phyloP scores from a whole-genome alignment of 2,888 invertebrate species.

The Taenaris catops region DNA sequence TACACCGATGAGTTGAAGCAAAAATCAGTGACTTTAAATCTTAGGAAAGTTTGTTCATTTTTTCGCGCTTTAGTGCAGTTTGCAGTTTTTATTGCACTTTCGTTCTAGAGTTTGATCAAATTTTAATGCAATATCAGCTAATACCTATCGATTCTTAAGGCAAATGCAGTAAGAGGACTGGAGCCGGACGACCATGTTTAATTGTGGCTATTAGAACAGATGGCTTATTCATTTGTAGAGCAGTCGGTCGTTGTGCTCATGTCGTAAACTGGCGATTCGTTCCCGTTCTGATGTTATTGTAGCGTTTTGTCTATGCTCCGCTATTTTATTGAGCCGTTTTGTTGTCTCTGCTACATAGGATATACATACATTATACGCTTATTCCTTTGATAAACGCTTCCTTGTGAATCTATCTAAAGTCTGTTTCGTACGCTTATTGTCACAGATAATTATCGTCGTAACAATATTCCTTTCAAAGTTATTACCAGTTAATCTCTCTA shows the following conservation, averaged over 20 bases:
- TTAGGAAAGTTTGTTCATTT: no score
- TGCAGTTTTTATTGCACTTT: no score
- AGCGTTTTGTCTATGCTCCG: conserved; percentile 77
- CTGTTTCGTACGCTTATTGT: no score
- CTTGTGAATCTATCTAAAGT: no score
- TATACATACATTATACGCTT: conserved; percentile 50
- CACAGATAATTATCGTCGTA: no score
- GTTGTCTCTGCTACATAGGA: conserved; percentile 60
- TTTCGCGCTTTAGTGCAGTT: no score
- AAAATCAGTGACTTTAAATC: no score
- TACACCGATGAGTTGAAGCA: no score
- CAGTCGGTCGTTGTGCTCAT: conserved; percentile 73
- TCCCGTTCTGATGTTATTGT: conserved; percentile 79
- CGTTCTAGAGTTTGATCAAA: no score
- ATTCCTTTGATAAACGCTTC: no score
- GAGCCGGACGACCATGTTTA: conserved; percentile 66
- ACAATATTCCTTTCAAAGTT: no score
- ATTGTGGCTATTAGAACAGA: conserved; percentile 78
- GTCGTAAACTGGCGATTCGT: conserved; percentile 78
- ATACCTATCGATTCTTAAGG: conserved; percentile 44
- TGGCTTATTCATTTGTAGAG: conserved; percentile 80
- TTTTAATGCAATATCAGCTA: conserved; percentile 3
- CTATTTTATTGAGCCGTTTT: conserved; percentile 72
- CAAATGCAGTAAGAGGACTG: conserved; percentile 49
- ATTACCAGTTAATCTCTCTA: no score